A percentile compares a stretch with the other conserved stretches of the same genome.
phyloP scores from a whole-genome alignment of 2,113 vertebrate genomes.

The Sterrhoptilus dennistouni region DNA sequence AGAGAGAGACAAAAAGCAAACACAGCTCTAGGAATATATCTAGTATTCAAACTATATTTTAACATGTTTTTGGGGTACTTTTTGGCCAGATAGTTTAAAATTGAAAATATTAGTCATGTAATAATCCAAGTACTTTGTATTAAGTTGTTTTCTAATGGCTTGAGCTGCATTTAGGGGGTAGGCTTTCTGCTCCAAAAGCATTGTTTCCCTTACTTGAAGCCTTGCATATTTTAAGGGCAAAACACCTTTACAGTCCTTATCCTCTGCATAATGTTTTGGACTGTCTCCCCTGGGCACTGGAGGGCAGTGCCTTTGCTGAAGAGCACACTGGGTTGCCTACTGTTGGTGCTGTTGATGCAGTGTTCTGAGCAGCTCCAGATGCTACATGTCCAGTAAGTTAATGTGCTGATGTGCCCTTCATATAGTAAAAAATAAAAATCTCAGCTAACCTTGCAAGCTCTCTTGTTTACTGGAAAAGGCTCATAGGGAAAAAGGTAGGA shows the following conservation, averaged over 20 bases:
- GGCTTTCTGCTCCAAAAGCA: not conserved
- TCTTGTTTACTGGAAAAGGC: not conserved
- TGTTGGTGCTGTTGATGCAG: not conserved
- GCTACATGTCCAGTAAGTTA: not conserved
- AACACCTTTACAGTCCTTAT: not conserved
- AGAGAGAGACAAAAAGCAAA: not conserved
- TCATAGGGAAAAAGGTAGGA: not conserved
- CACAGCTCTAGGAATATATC: not conserved
- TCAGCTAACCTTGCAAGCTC: not conserved
- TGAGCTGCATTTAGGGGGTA: not conserved
- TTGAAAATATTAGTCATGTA: not conserved
- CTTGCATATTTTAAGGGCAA: not conserved
- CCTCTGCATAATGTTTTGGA: not conserved
- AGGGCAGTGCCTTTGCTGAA: not conserved
- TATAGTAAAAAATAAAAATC: not conserved
- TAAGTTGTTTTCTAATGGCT: not conserved
- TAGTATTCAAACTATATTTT: not conserved
- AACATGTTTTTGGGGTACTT: not conserved
- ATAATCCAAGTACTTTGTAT: not conserved
- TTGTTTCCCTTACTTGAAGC: not conserved
- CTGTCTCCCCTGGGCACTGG: not conserved
- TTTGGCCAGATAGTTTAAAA: not conserved
- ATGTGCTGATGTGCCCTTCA: not conserved
- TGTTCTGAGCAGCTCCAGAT: not conserved
- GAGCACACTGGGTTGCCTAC: not conserved